Percentiles rank a stretch among this genome's conserved stretches.
Conservation (phyloP, 2,888 invertebrate species). For the Diadegma fenestrale region DNA sequence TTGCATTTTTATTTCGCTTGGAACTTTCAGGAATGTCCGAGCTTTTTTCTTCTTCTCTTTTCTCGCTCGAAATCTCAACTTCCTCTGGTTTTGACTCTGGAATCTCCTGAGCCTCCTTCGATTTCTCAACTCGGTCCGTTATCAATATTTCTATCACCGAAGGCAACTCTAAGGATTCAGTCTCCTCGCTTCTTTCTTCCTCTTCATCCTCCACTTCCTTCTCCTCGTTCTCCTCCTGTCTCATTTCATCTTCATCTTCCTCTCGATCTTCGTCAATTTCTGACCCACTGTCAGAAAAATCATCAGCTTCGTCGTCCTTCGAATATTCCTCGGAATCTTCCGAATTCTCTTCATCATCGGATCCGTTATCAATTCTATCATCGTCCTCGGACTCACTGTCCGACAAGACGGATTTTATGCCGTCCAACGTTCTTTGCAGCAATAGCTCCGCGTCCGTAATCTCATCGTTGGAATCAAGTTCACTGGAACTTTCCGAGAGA, state of each 20-base stretch:
- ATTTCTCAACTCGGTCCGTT: constrained; percentile 43
- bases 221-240: constrained; percentile 56
- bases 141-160: constrained; percentile 66
- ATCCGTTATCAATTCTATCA: constrained; percentile 63
- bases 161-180: constrained; percentile 72
- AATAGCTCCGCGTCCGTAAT: constrained; percentile 80
- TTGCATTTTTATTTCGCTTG: neutral
- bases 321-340: constrained; percentile 60
- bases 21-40: neutral
- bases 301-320: constrained; percentile 36
- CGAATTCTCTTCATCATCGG: constrained; percentile 76
- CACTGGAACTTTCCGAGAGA: neutral
- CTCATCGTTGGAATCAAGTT: constrained; percentile 72
- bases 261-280: constrained; percentile 48
- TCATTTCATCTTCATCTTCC: constrained; percentile 58
- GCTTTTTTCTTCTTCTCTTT: neutral
- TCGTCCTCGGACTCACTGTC: constrained; percentile 78
- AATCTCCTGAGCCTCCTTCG: constrained; percentile 81
- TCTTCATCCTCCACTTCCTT: constrained; percentile 62
- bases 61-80: neutral
- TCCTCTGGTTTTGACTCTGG: constrained; percentile 24
- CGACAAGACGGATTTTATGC: constrained; percentile 82
- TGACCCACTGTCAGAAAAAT: constrained; percentile 55
- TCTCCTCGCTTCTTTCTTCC: constrained; percentile 71
- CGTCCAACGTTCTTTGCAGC: constrained; percentile 80